Base-by-base conservation (phyloP, 1,140 invertebrate species). In the Aphaenogaster floridana region DNA sequence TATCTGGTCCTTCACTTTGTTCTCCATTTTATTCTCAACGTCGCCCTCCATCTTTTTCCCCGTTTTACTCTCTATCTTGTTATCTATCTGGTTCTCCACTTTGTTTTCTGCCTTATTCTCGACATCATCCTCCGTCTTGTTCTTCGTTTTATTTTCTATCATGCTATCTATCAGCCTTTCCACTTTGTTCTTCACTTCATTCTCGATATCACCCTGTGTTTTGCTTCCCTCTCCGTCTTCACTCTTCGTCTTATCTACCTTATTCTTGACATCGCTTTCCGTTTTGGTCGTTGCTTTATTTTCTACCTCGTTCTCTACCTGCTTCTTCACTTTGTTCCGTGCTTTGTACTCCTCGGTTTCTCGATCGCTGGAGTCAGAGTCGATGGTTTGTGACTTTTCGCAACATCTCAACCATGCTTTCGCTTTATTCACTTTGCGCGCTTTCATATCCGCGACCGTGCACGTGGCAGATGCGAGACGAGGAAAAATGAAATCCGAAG, bases 331-430 rank as follows among this genome's bases (percentile, higher is more conserved):
- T n/a, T 36, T 34, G 17, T 36, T 52, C 17, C 13, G 45, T 36
- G 39, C 17, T 36, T 79, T 9, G 6, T n/a, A 13, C 0, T 77
- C 39, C n/a, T 74, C 79, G 3, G 9, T 45, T 80, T 91, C 91
- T n/a, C 64, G 57, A 36, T 92, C 91, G 13, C 91, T 92, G n/a
- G 54, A 86, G 42, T 92, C 91, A 6, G 89, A 91, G 28, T 90
- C 78, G 13, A 90, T 34, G 6, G 88, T 92, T 74, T 91, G 45
- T 11, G 91, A 63, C 72, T 91, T 91, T n/a, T 88, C 45, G 2
- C 61, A 64, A 45, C 91, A 92, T 9, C n/a, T 52, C 9, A 87
- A 77, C 74, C 87, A 91, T 0, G 66, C 72, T 69, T 54, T 86
- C 34, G 59, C 42, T 15, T 66, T 83, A n/a, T 86, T 88, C 21